A percentile compares a stretch with the other conserved stretches of the same genome.
Conservation (phyloP, 2,888 invertebrate species). For the Ptilodon capucinus region DNA sequence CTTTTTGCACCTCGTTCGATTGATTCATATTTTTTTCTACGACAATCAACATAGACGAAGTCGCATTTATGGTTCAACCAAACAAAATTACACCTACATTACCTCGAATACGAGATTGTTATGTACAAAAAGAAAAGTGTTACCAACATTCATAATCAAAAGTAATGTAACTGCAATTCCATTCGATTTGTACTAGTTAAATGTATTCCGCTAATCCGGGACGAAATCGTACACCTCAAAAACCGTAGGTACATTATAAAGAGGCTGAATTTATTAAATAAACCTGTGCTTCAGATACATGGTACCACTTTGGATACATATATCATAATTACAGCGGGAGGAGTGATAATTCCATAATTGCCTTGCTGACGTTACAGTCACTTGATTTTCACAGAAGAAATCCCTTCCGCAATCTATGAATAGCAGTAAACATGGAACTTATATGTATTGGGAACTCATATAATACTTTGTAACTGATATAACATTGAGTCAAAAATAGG, state of each 20-base stretch:
- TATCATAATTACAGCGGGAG: too few relatives aligned
- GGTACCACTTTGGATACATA: background rate
- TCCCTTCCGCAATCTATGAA: too few relatives aligned
- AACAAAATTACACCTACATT: slow-evolving; percentile 51
- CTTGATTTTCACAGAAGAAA: too few relatives aligned
- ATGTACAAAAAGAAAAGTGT: slow-evolving; percentile 63
- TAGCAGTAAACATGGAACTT: too few relatives aligned
- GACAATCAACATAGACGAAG: slow-evolving; percentile 54
- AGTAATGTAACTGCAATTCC: slow-evolving; percentile 50
- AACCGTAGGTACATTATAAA: background rate
- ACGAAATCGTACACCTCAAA: slow-evolving; percentile 46
- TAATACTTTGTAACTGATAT: too few relatives aligned
- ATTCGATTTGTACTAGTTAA: slow-evolving; percentile 47
- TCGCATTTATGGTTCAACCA: slow-evolving; percentile 35
- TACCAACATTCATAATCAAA: slow-evolving; percentile 44
- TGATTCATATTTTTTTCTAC: slow-evolving; percentile 25
- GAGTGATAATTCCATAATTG: too few relatives aligned
- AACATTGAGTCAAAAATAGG: too few relatives aligned
- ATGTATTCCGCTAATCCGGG: slow-evolving; percentile 47
- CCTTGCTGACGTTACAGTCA: too few relatives aligned
- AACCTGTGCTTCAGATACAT: background rate
- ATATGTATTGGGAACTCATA: too few relatives aligned
- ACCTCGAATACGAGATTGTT: slow-evolving; percentile 48
- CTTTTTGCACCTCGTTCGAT: slow-evolving; percentile 27
- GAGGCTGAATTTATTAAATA: background rate